A percentile compares a stretch with the other conserved stretches of the same genome.
These are phyloP conservation scores for Tichodroma muraria DNA, from an alignment of 2,113 vertebrate genomes.

Conservation along the genomic window DNA sequence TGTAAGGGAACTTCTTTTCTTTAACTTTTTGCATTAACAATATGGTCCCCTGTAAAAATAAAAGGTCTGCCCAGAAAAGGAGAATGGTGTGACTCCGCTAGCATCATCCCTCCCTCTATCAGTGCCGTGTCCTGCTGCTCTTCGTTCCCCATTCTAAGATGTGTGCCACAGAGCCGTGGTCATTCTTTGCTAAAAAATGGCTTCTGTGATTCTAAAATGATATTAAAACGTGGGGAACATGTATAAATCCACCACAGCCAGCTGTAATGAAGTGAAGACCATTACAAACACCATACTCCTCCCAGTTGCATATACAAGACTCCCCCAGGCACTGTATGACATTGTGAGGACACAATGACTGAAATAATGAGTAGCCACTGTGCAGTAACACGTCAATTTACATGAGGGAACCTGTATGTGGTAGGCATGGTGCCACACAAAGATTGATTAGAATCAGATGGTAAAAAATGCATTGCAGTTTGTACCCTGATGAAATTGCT, in stretches of 20 bases:
- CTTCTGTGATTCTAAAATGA: neutral
- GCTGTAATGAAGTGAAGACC: neutral
- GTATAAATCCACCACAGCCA: neutral
- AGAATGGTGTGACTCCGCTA: neutral
- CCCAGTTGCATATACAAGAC: neutral
- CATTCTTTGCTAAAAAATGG: neutral
- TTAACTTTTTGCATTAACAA: neutral
- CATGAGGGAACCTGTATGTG: neutral
- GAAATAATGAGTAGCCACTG: slow-evolving; percentile 4
- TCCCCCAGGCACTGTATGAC: neutral
- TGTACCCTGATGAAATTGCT: neutral
- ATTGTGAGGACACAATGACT: slow-evolving; percentile 17
- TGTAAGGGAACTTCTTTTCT: neutral
- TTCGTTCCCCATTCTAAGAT: neutral
- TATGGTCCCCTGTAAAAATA: neutral
- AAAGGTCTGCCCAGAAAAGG: neutral
- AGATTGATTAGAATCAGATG: slow-evolving; percentile 42
- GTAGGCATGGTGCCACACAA: neutral
- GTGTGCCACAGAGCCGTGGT: neutral
- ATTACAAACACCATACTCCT: neutral
- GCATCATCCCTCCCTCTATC: neutral
- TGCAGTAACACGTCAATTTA: neutral
- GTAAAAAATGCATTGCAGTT: neutral
- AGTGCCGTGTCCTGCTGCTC: neutral
- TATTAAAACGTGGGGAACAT: neutral